These are phyloP conservation scores for Macrobrachium nipponense DNA, from an alignment of 1,140 invertebrate genomes.

Conservation along the genomic window DNA sequence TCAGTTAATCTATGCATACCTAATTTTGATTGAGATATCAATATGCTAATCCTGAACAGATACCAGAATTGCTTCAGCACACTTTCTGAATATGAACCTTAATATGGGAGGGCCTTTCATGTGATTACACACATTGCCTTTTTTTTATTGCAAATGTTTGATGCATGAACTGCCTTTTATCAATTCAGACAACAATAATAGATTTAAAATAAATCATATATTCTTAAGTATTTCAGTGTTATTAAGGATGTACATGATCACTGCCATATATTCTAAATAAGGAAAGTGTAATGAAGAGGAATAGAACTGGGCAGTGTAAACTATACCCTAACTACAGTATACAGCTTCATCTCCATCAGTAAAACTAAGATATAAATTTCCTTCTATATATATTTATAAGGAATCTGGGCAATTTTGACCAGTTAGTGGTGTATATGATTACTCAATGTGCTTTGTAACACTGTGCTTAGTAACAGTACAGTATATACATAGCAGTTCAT, in stretches of 20 bases:
- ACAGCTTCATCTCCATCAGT: constrained; percentile 30
- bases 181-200: constrained; percentile 29
- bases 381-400: constrained; percentile 57
- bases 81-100: constrained; percentile 1
- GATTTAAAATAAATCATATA: not conserved
- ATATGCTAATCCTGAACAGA: not conserved
- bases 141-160: constrained; percentile 40
- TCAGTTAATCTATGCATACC: not conserved
- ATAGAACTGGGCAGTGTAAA: constrained; percentile 36
- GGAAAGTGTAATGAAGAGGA: constrained; percentile 31
- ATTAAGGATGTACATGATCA: constrained; percentile 35
- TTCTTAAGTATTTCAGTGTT: constrained; percentile 25
- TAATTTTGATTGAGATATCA: not conserved
- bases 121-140: constrained; percentile 36
- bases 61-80: not conserved
- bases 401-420: constrained; percentile 56
- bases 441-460: constrained; percentile 38
- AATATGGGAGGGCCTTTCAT: constrained; percentile 18
- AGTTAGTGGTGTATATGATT: constrained; percentile 53
- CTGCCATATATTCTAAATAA: constrained; percentile 26
- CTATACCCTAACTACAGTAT: constrained; percentile 10
- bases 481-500: not conserved
- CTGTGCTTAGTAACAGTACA: constrained; percentile 2
- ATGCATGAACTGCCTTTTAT: constrained; percentile 39
- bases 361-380: constrained; percentile 34